phyloP scores from a whole-genome alignment of 2,113 vertebrate species.

The Gymnarchus niloticus region DNA sequence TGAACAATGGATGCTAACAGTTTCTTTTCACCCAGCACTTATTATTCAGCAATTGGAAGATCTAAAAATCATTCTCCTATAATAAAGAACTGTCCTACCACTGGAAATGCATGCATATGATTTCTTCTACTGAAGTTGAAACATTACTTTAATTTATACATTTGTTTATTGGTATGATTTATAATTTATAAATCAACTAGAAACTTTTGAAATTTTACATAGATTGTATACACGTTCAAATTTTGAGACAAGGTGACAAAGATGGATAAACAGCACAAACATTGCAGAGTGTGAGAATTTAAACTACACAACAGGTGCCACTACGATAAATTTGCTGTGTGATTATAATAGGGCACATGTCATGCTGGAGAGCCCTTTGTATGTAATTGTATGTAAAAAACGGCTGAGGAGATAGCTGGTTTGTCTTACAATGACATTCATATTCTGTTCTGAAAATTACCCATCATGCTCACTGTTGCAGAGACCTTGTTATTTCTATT shows the following conservation, averaged over 20 bases:
- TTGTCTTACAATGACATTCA: constrained; percentile 37
- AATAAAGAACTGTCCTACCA: constrained; percentile 49
- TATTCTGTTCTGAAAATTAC: constrained; percentile 34
- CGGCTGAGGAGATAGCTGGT: background rate
- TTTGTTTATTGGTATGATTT: background rate
- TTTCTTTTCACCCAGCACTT: constrained; percentile 55
- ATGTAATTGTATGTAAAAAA: background rate
- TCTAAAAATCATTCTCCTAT: constrained; percentile 38
- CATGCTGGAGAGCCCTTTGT: background rate
- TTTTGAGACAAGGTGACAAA: background rate
- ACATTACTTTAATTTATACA: constrained; percentile 29
- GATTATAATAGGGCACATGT: background rate
- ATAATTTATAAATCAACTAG: background rate
- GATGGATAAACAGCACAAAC: background rate
- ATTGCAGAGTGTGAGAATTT: background rate
- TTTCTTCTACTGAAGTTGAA: constrained; percentile 46
- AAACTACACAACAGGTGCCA: background rate
- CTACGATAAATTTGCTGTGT: background rate
- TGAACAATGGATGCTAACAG: constrained; percentile 53
- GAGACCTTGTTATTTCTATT: constrained; percentile 42
- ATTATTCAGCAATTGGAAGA: constrained; percentile 21
- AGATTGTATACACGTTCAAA: background rate
- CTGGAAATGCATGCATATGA: constrained; percentile 43
- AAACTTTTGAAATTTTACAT: background rate
- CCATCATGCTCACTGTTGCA: constrained; percentile 42